Base-by-base conservation (phyloP, 2,113 vertebrate genomes). In the Phyllopteryx taeniolatus region DNA sequence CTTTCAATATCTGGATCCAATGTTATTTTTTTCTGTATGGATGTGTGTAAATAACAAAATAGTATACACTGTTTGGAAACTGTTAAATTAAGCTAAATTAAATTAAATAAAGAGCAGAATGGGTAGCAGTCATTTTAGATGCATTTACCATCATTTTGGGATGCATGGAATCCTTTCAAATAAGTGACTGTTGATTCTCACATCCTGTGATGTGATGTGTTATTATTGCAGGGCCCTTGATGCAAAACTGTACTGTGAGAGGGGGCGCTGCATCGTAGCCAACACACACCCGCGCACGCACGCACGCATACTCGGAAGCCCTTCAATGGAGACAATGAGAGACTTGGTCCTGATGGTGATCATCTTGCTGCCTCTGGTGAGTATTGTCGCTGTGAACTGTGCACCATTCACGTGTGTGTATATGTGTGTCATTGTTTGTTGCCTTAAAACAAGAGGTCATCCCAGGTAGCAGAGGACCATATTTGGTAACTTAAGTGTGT, bases 301-400 rank as follows among this genome's bases (percentile, higher is more conserved):
- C 61, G 68, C 49, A 51, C 46, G 42, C 56, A 51, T 35, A 73
- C 57, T 43, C 49, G 57, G 46, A 51, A 70, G 56, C 20, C 9
- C 78, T 67, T 84, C 77, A 67, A 67, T 7, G 67, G 75, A 81
- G 60, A 90, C 72, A 68, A 92, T 91, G 89, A 89, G 74, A 81
- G 83, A 75, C 80, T 84, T 63, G 87, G 78, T 92, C 86, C 86
- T 91, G 81, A 78, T 84, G 82, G 79, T 85, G 56, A 79, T 90
- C 68, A 67, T 91, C 62, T 80, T 91, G 76, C 76, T 91, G 84
- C 90, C 86, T 79, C 73, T 91, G 88, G 90, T 91, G 76, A 90
- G 84, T 85, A 63, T n/a, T 62, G 62, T 22, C 31, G 74, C 20
- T 57, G 72, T 71, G 49, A 33, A 14, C 22, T 67, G 42, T 70